Evolutionary conservation across 2,113 vertebrate species (phyloP).

Genomic region (Corythoichthys intestinalis): DNA sequence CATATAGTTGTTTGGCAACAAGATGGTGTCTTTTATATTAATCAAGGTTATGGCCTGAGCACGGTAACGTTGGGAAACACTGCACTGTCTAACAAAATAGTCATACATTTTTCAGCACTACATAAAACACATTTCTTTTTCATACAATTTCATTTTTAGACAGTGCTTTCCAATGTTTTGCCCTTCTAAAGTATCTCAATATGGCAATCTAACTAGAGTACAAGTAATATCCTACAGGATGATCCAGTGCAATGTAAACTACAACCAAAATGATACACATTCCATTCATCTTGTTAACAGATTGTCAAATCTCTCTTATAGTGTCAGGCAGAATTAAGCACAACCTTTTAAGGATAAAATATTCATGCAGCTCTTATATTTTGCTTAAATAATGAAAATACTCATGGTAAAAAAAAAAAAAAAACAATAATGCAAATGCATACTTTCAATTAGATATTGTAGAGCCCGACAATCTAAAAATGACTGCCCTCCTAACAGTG

Average conservation of each 20-base stretch:
- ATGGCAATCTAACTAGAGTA: too few species aligned
- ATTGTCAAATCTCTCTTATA: not conserved
- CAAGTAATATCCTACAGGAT: too few species aligned
- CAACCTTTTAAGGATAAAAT: not conserved
- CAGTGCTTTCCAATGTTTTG: too few species aligned
- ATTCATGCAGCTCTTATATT: not conserved
- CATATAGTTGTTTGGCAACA: too few species aligned
- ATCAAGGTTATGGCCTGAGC: too few species aligned
- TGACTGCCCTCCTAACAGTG: constrained; percentile 27
- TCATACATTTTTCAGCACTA: too few species aligned
- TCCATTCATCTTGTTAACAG: not conserved
- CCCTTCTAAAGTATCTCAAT: too few species aligned
- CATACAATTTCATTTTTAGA: too few species aligned
- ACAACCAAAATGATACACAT: not conserved
- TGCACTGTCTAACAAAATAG: too few species aligned
- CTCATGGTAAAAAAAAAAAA: not conserved
- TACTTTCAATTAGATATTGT: not conserved
- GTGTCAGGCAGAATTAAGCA: not conserved
- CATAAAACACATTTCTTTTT: too few species aligned
- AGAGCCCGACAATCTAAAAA: not conserved
- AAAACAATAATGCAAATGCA: not conserved
- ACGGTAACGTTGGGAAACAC: too few species aligned
- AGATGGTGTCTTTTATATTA: not conserved
- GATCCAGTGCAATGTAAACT: not conserved
- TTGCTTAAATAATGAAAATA: not conserved